Evolutionary conservation across 1,140 invertebrate species (phyloP), one percentile per base, ranked within the genome.

Genomic region (Psix sp.): DNA sequence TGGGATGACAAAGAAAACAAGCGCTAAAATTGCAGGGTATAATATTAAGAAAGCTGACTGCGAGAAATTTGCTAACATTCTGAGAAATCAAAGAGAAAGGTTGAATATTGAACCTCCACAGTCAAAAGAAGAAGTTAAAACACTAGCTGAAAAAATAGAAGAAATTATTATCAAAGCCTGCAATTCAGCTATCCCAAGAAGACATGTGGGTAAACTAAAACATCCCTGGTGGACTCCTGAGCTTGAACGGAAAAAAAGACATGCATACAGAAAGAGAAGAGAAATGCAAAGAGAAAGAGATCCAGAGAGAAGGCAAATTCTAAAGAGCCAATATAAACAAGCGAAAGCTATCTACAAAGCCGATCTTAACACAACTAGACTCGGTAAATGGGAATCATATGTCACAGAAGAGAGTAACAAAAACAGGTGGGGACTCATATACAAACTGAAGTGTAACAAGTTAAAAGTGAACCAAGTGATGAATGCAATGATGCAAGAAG

Each of bases 211-310:
- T 5, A 36, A 31, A 18, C 39, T 11, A 18, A 18, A 29, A 9
- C 36, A 56, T 10, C 36, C 60, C 9, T 72, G 70, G 77, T 78
- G 77, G 77, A 74, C 31, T 0, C n/a, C 0, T 2, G 11, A 21
- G 0, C 43, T 76, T 1, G 66, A 39, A 14, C n/a, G 24, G 7
- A 0, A 20, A 0, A 76, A 74, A 13, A 49, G 29, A n/a, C 14
- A 31, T 0, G 35, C 45, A 0, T 43, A 71, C n/a, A 21, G 11
- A 10, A 13, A 33, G 0, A 43, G 70, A 45, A 46, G 26, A 17
- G n/a, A 1, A 5, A 45, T 51, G 20, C 51, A 48, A 11, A 54
- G 36, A 33, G 18, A 38, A 14, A 15, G 24, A 11, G 35, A 57
- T 7, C 42, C 17, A 9, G 10, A 5, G 0, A 13, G 14, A 9